Base-by-base conservation (phyloP, 2,113 vertebrate genomes). In the Perognathus longimembris region DNA sequence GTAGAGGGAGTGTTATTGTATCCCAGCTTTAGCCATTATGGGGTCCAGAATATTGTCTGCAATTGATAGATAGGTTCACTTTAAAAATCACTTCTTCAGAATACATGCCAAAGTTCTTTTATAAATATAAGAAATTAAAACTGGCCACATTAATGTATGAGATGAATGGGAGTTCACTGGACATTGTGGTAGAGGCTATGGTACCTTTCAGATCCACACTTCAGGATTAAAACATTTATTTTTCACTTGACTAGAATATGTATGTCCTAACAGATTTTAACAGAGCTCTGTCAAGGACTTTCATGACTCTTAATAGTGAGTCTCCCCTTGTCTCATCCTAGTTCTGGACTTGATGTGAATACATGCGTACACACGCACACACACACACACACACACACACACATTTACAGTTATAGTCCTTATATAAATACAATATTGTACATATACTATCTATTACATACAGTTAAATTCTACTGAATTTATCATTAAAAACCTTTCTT, bases 51-150 rank as follows among this genome's bases (percentile, higher is more conserved):
- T 78, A 75, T 89, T 78, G 34, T 77, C 32, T 70, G 21, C 5
- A 78, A 40, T 26, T 64, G 59, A 45, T 8, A 89, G 17, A 24
- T 42, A 6, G 17, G 22, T 45, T 91, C 54, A 82, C 15, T 1
- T 6, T 34, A 45, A 42, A 89, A 77, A 82, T 81, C 26, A 91
- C 20, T 88, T 32, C 61, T 82, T 10, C 5, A 91, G 89, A 80
- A 83, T 59, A 79, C 0, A 73, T 22, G 1, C 30, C 30, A 64
- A 40, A 0, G 15, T 57, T 45, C 9, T 77, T 92, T 74, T 71
- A n/a, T 85, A 91, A 80, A 89, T 18, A 79, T 17, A 79, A 11
- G 18, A 86, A 92, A 90, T 90, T 59, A 88, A 79, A 11, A 90
- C 69, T 45, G 38, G 73, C 28, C 42, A 22, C 78, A 50, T 75